These are phyloP conservation scores for Ceratina australensis DNA, from an alignment of 1,140 invertebrate species.

Conservation along the genomic window DNA sequence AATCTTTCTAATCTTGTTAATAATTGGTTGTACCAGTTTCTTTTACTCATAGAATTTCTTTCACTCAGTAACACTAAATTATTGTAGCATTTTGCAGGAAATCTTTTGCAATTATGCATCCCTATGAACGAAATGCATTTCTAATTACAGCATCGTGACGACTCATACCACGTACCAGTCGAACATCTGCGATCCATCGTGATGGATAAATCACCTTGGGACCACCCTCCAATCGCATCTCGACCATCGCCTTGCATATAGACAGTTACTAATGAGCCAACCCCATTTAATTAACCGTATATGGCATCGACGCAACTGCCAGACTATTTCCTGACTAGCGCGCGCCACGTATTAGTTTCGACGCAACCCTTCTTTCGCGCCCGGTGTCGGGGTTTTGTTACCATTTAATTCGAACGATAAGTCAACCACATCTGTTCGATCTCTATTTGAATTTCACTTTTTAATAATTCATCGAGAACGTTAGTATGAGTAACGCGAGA, in stretches of 20 bases:
- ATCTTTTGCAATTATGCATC: constrained; percentile 50
- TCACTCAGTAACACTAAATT: too few species aligned
- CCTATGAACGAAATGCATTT: constrained; percentile 49
- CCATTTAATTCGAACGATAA: constrained; percentile 18
- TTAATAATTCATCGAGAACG: not conserved
- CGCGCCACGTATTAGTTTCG: constrained; percentile 38
- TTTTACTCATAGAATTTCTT: too few species aligned
- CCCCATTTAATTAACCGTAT: constrained; percentile 70
- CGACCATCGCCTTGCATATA: constrained; percentile 71
- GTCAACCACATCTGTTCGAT: constrained; percentile 52
- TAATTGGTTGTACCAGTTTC: too few species aligned
- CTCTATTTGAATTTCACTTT: constrained; percentile 8
- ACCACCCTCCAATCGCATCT: constrained; percentile 69
- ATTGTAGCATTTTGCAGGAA: too few species aligned
- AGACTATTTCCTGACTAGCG: constrained; percentile 59
- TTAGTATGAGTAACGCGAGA: not conserved
- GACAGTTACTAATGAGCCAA: constrained; percentile 72
- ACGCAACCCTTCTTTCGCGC: constrained; percentile 11
- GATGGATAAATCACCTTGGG: constrained; percentile 71
- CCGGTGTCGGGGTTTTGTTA: constrained; percentile 39
- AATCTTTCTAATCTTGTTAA: too few species aligned
- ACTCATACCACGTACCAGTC: constrained; percentile 59
- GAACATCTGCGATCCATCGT: constrained; percentile 69
- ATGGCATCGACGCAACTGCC: constrained; percentile 63
- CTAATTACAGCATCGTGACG: constrained; percentile 60